Base-by-base conservation (phyloP, 2,888 invertebrate genomes). In the Caprella mutica region DNA sequence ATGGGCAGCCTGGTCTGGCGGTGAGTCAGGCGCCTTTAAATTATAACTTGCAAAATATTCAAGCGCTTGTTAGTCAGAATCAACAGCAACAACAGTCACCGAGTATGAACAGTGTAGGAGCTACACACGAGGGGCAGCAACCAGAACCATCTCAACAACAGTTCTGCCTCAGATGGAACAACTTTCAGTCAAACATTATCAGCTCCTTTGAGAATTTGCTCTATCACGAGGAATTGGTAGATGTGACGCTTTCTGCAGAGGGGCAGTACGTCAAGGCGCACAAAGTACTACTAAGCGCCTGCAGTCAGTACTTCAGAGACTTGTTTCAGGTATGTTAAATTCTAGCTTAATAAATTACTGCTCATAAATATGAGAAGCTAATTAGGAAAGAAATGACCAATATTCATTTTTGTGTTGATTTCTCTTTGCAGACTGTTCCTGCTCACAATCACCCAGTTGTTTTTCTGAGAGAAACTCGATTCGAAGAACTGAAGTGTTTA, bases 301-400 rank as follows among this genome's bases (percentile, higher is more conserved):
- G 91, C 75, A 90, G 90, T 74, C 83, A 84, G 67, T 91, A 91
- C 75, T 91, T 91, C 73, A 83, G 87, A 68, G 86, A 88, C 69
- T 76, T 90, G 64, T 89, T 90, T 76, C 84, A 84, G 81, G 85
- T 84, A 73, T 65, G 65, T 21, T 21, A n/a, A n/a, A n/a, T n/a
- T n/a, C n/a, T n/a, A n/a, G n/a, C n/a, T n/a, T n/a, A n/a, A n/a
- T n/a, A n/a, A n/a, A n/a, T n/a, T n/a, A n/a, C n/a, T n/a, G n/a
- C n/a, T n/a, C n/a, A n/a, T n/a, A n/a, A n/a, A n/a, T n/a, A n/a
- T n/a, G n/a, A n/a, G n/a, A n/a, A n/a, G n/a, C n/a, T n/a, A n/a
- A n/a, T n/a, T n/a, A n/a, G n/a, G n/a, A n/a, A n/a, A n/a, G n/a
- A n/a, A n/a, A n/a, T n/a, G n/a, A n/a, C n/a, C n/a, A n/a, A n/a